Evolutionary conservation across 1,140 invertebrate species (phyloP).

Genomic region (Chironomus striatipennis): DNA sequence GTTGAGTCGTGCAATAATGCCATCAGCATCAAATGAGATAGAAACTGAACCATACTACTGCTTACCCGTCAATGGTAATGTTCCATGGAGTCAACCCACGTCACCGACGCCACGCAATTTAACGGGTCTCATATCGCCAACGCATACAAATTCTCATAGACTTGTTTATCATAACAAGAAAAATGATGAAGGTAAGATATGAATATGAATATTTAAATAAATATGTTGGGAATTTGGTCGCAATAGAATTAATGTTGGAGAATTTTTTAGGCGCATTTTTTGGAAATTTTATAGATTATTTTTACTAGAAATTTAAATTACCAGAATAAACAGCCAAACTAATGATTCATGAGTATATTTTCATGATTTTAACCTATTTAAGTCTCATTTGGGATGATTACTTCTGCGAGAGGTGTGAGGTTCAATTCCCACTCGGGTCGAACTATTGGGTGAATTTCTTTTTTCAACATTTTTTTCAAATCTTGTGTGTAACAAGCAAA

Average conservation of each 20-base stretch:
- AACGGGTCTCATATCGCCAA: background rate
- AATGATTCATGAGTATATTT: no score
- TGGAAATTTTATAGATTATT: no score
- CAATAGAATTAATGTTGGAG: background rate
- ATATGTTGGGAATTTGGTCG: slow-evolving; percentile 10
- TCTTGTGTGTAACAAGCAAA: no score
- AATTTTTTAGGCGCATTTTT: no score
- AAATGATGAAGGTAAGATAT: slow-evolving; percentile 18
- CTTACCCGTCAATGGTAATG: slow-evolving; percentile 46
- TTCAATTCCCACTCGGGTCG: no score
- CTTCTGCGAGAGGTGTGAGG: no score
- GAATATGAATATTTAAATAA: slow-evolving; percentile 1
- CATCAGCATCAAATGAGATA: slow-evolving; percentile 41
- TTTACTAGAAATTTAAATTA: no score
- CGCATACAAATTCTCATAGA: background rate
- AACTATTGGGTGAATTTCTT: no score
- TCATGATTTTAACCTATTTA: no score
- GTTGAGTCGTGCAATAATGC: slow-evolving; percentile 50
- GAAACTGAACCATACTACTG: slow-evolving; percentile 69
- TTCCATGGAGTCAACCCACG: background rate
- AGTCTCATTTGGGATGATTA: no score
- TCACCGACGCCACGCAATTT: background rate
- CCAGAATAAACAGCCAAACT: no score
- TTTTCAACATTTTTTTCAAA: no score
- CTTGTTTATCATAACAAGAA: background rate